Percentiles rank a stretch among this genome's conserved stretches.
Evolutionary conservation across 2,888 invertebrate species (phyloP).

Genomic region (Ennomos fuscantarius): DNA sequence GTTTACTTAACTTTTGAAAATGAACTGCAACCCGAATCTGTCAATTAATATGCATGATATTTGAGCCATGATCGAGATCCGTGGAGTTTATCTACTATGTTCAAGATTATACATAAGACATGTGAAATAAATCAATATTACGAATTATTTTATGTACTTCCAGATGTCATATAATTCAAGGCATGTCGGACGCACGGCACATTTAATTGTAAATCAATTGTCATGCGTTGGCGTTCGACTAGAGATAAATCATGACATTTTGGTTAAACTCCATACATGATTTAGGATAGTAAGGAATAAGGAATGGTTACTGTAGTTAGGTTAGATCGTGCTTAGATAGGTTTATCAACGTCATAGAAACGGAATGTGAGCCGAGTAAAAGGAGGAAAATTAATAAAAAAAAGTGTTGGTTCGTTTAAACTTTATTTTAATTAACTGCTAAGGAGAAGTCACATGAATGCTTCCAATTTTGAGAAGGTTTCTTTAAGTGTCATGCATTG

Average conservation of each 20-base stretch:
- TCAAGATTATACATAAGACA: neutral
- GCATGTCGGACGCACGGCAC: neutral
- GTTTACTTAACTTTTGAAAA: neutral
- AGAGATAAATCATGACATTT: constrained; percentile 41
- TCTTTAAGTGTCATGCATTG: constrained; percentile 74
- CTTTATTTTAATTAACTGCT: constrained; percentile 62
- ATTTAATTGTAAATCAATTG: neutral
- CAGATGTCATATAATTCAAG: no score
- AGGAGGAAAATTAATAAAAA: constrained; percentile 50
- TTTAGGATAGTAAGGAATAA: constrained; percentile 55
- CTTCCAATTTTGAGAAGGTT: constrained; percentile 68
- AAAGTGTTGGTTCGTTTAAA: constrained; percentile 60
- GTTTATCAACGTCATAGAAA: constrained; percentile 79
- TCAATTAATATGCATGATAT: constrained; percentile 36
- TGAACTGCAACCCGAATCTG: constrained; percentile 33
- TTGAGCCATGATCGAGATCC: constrained; percentile 38
- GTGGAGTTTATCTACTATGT: constrained; percentile 37
- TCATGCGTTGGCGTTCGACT: neutral
- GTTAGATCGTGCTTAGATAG: constrained; percentile 70
- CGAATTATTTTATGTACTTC: neutral
- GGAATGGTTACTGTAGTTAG: constrained; percentile 64
- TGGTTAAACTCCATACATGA: constrained; percentile 49
- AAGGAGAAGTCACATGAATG: constrained; percentile 73
- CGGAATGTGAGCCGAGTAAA: constrained; percentile 53
- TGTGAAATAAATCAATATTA: no score